Evolutionary conservation across 2,113 vertebrate species (phyloP), one percentile per base, ranked within the genome.

Genomic region (Lichenostomus cassidix): DNA sequence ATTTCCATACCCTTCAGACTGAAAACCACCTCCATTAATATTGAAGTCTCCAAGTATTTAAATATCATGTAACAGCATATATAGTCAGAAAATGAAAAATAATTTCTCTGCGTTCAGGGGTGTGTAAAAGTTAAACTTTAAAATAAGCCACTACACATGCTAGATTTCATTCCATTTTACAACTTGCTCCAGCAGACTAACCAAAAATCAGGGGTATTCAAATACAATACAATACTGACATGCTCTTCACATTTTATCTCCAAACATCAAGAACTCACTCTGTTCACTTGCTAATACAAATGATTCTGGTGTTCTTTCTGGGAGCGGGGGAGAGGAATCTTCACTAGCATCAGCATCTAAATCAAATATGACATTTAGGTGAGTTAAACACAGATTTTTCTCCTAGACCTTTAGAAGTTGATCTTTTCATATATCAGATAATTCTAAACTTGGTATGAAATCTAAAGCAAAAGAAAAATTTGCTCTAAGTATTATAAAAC

Each of bases 241-340:
- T 7, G 44, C 12, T 67, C 24, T 71, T 74, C 11, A 22, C 42
- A 64, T 74, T 67, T 93, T 58, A 83, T 52, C n/a, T 56, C 31
- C 5, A 60, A 92, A 82, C 44, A 71, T 65, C 31, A 97, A 89
- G 94, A 85, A 98, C 97, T 98, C 97, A 98, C 98, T 98, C 97
- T 98, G 98, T 98, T 99, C 98, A 98, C 98, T 98, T 97, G 98
- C 98, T 98, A 99, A 96, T 55, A 98, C 98, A 98, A 99, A 99
- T 91, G 99, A 99, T 95, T 99, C 99, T 52, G 99, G 99, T 90
- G 99, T 99, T 98, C 99, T 98, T 97, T 98, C 98, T 74, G 99
- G 99, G 93, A 99, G 98, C 3, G 98, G 98, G 97, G 99, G 99
- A 97, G 98, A 98, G 76, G 97, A 99, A 92, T 99, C 99, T 92